These are phyloP conservation scores for Betta splendens DNA, from an alignment of 2,797 vertebrate species.

Conservation along the genomic window DNA sequence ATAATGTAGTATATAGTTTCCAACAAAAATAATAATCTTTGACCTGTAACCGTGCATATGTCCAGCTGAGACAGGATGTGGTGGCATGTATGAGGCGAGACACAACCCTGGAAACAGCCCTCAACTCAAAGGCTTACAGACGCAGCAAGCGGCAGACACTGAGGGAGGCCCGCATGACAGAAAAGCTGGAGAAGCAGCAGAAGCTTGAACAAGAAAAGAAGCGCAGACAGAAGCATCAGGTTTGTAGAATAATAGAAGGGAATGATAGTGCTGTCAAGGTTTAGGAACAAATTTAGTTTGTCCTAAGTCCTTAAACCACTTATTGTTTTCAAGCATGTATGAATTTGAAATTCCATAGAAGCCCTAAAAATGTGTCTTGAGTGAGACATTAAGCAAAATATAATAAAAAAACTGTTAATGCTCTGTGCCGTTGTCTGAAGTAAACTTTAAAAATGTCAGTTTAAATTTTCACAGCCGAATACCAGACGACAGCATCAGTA, in stretches of 20 bases:
- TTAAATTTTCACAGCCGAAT: neutral
- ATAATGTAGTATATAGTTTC: too few relatives aligned
- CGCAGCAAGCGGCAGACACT: slow-evolving; percentile 96
- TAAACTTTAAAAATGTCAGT: neutral
- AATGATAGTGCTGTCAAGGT: neutral
- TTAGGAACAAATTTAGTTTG: neutral
- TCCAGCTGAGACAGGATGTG: slow-evolving; percentile 93
- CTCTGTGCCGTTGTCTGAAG: neutral
- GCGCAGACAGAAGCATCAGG: slow-evolving; percentile 97
- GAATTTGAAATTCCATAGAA: neutral
- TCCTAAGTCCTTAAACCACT: too few relatives aligned
- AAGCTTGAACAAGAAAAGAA: slow-evolving; percentile 99
- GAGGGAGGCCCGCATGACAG: slow-evolving; percentile 95
- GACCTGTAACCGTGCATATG: neutral
- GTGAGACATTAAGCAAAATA: too few relatives aligned
- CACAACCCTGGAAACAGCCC: slow-evolving; percentile 94
- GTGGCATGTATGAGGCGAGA: slow-evolving; percentile 97
- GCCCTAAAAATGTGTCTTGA: neutral
- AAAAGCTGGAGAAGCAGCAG: slow-evolving; percentile 98
- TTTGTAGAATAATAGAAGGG: neutral
- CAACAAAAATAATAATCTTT: too few relatives aligned
- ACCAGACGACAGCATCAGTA: neutral
- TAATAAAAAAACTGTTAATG: too few relatives aligned
- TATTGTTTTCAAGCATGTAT: too few relatives aligned
- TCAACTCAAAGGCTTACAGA: slow-evolving; percentile 98